Base-by-base conservation (phyloP, 2,113 vertebrate species). In the Accipiter virgatus region DNA sequence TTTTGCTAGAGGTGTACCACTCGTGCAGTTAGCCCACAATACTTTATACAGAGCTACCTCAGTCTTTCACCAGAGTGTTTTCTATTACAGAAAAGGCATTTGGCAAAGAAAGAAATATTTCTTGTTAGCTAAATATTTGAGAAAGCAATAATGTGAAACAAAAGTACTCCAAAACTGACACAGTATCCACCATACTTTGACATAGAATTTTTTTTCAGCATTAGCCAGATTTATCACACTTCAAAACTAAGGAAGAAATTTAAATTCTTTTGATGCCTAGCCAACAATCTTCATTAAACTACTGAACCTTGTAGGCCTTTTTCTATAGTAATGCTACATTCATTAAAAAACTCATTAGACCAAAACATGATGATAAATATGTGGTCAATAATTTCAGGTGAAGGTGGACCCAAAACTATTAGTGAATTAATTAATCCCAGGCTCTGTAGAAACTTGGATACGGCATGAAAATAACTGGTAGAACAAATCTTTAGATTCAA, bases 101-200 rank as follows among this genome's bases (percentile, higher is more conserved):
- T 88, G 75, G 88, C 56, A 78, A 81, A 93, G 68, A 94, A 89
- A 91, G 27, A 83, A 84, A 50, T 93, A 59, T 77, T 92, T 86
- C 90, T 68, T 72, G 45, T 66, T 86, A 95, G 75, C 77, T 80
- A 83, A 74, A 78, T 55, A 73, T 58, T 95, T 95, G 52, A 90
- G 81, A 94, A 96, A 96, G 91, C 59, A 70, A 22, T 86, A 82
- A 78, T 16, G 29, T 48, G 79, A 81, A 96, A 91, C 42, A 85
- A 73, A 90, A 89, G 59, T 81, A 78, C 50, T 92, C 53, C 62
- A 90, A 66, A 66, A 82, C 72, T 75, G 67, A 80, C 81, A 58
- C n/a, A 53, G 45, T 66, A 79, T 47, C 83, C 63, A 81, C 70
- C 55, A 53, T 27, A 48, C 50, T 78, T 90, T 75, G 70, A 74